These are phyloP conservation scores for Genyomyrus donnyi DNA, from an alignment of 2,113 vertebrate species.

Conservation along the genomic window DNA sequence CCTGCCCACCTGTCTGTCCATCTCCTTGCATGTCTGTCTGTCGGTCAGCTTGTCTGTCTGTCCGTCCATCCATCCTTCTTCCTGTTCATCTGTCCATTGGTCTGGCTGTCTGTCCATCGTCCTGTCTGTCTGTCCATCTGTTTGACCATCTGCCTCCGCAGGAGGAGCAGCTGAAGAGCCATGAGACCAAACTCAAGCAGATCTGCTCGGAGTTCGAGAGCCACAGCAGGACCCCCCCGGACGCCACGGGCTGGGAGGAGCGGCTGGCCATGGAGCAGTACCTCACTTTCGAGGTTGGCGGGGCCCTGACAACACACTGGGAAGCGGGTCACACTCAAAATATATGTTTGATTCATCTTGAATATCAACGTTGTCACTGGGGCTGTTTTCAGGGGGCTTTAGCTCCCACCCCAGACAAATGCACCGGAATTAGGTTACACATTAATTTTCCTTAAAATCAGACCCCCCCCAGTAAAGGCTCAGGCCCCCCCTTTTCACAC, in stretches of 20 bases:
- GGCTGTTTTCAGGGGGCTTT: neutral
- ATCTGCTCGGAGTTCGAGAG: conserved; percentile 85
- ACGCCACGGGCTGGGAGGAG: conserved; percentile 86
- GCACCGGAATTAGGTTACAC: neutral
- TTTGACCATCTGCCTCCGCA: conserved; percentile 31
- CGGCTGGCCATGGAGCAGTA: conserved; percentile 90
- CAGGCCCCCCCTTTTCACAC: neutral
- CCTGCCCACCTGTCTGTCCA: neutral
- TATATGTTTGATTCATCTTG: neutral
- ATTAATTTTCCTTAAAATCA: neutral
- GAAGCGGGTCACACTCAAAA: neutral
- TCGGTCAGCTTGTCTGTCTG: neutral
- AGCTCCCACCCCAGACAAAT: neutral
- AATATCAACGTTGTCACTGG: neutral
- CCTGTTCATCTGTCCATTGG: too few species aligned
- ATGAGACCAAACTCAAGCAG: conserved; percentile 91
- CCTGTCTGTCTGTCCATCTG: too few species aligned
- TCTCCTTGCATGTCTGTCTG: neutral
- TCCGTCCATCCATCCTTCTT: neutral
- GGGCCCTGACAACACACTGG: neutral
- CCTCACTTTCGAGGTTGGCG: conserved; percentile 84
- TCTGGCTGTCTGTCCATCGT: neutral
- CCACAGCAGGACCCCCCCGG: conserved; percentile 72
- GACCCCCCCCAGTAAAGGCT: neutral
- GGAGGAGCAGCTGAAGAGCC: conserved; percentile 89